Evolutionary conservation across 2,113 vertebrate genomes (phyloP).

Genomic region (Catharus bicknelli): DNA sequence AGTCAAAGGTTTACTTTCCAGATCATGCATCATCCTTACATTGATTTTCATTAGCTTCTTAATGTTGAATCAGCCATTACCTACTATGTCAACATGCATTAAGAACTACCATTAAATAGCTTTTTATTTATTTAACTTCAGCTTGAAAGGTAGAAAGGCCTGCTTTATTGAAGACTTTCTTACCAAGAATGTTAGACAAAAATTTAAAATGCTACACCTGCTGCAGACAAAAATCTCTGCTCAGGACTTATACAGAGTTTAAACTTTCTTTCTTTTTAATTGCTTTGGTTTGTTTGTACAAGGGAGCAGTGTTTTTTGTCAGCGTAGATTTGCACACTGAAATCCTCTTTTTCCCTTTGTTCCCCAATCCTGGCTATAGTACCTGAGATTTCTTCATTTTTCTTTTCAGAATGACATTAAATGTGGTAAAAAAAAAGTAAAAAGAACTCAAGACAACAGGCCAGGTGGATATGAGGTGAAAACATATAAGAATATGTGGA

Average conservation of each 20-base stretch:
- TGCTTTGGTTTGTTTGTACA: not conserved
- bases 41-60: constrained; percentile 41
- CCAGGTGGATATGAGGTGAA: not conserved
- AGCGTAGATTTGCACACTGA: not conserved
- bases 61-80: constrained; percentile 23
- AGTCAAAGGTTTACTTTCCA: constrained; percentile 31
- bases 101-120: constrained; percentile 8
- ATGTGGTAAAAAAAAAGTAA: not conserved
- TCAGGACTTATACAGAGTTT: not conserved
- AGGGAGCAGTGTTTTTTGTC: not conserved
- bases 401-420: not conserved
- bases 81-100: constrained; percentile 26
- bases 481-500: not conserved
- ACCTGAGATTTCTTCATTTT: not conserved
- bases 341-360: not conserved
- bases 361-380: not conserved
- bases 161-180: not conserved
- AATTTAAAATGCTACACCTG: not conserved
- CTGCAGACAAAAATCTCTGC: not conserved
- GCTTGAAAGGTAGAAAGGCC: not conserved
- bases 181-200: constrained; percentile 14
- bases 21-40: not conserved
- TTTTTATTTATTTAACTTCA: constrained; percentile 50
- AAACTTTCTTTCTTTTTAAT: not conserved
- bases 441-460: not conserved